phyloP scores from a whole-genome alignment of 2,113 vertebrate genomes.

The Daubentonia madagascariensis region DNA sequence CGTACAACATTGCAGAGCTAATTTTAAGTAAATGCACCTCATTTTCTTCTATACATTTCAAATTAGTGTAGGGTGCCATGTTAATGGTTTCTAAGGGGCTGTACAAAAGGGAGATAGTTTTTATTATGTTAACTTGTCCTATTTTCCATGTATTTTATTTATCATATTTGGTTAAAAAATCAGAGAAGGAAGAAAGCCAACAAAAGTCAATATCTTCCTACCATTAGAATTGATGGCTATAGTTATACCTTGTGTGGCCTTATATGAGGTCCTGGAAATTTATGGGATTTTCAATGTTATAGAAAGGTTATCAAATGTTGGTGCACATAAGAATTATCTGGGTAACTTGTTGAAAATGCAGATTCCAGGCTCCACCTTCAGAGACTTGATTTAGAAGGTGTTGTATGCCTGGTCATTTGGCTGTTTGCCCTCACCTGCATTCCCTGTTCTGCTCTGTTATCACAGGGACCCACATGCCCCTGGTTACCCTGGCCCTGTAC shows the following conservation, averaged over 20 bases:
- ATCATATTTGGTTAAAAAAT: not conserved
- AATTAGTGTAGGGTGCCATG: constrained; percentile 16
- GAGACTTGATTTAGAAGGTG: not conserved
- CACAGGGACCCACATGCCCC: not conserved
- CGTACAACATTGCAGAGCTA: not conserved
- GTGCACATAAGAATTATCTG: not conserved
- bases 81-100: constrained; percentile 47
- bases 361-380: not conserved
- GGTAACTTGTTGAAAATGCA: not conserved
- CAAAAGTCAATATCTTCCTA: not conserved
- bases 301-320: not conserved
- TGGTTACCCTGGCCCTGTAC: not conserved
- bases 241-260: not conserved
- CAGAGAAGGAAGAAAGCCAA: not conserved
- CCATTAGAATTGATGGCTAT: not conserved
- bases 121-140: not conserved
- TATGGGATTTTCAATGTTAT: not conserved
- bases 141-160: not conserved
- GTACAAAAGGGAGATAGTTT: constrained; percentile 29
- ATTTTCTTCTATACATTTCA: constrained; percentile 46
- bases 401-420: not conserved
- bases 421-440: not conserved
- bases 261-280: not conserved
- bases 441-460: not conserved
- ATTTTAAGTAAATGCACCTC: constrained; percentile 65